Conservation (phyloP, 2,797 vertebrate species). For the Sebastolobus altivelis region DNA sequence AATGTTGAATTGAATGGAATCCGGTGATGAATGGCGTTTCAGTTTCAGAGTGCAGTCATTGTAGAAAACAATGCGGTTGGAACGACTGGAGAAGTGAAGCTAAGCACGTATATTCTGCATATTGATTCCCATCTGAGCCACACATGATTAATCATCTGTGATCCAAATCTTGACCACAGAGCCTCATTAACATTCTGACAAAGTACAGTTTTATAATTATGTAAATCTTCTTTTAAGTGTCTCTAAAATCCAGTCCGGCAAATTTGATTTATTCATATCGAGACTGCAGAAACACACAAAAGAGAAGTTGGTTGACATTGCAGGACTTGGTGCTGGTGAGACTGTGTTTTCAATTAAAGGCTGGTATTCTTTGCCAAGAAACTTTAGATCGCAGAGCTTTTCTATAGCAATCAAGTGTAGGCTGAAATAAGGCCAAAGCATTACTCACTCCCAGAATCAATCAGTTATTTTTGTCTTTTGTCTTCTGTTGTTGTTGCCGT, state of each 20-base stretch:
- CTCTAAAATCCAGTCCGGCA: neutral
- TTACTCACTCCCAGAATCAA: constrained; percentile 29
- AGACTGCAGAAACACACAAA: constrained; percentile 10
- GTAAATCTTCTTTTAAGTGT: constrained; percentile 31
- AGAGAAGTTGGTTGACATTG: neutral
- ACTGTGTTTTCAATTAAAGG: constrained; percentile 30
- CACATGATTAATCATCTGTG: constrained; percentile 15
- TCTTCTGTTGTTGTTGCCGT: neutral
- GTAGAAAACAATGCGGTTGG: constrained; percentile 11
- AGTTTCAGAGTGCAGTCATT: constrained; percentile 6
- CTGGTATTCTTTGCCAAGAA: constrained; percentile 23
- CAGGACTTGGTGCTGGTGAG: neutral
- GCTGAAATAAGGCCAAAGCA: constrained; percentile 24
- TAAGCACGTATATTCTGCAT: neutral
- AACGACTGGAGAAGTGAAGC: constrained; percentile 21
- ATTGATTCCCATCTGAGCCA: constrained; percentile 28
- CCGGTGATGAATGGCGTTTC: constrained; percentile 39
- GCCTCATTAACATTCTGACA: constrained; percentile 29
- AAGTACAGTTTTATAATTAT: constrained; percentile 27
- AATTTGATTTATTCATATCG: constrained; percentile 16
- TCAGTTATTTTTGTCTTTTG: neutral
- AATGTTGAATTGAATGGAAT: constrained; percentile 34
- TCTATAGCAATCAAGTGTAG: constrained; percentile 9
- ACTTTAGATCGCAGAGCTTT: constrained; percentile 1
- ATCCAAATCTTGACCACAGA: constrained; percentile 32